Conservation (phyloP, 2,113 vertebrate genomes). For the Galbula dea region DNA sequence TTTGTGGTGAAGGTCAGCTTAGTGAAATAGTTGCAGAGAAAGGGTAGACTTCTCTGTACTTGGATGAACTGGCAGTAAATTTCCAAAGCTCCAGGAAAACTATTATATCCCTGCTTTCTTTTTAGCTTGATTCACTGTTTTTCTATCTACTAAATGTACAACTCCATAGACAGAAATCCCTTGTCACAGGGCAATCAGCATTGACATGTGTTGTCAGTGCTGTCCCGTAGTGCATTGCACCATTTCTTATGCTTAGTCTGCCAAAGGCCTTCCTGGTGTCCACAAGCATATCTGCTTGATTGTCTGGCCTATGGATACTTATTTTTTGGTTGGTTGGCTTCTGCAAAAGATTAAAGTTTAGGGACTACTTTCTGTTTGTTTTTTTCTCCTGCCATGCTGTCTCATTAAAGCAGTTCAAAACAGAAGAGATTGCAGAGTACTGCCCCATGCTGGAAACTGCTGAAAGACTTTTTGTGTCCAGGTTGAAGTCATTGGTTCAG, state of each 20-base stretch:
- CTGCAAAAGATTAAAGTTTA: not conserved
- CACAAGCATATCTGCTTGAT: not conserved
- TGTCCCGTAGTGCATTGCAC: rapidly evolving
- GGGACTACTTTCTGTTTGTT: not conserved
- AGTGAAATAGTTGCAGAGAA: not conserved
- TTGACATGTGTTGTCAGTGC: not conserved
- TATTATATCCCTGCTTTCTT: not conserved
- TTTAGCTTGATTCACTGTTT: not conserved
- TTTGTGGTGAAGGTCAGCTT: constrained; percentile 56
- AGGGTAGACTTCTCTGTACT: not conserved
- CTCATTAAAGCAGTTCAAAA: not conserved
- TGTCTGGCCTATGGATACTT: not conserved
- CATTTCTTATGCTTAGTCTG: not conserved
- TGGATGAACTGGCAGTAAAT: not conserved
- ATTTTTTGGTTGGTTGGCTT: not conserved
- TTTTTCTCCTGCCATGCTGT: not conserved
- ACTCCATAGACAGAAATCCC: not conserved
- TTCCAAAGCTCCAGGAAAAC: not conserved
- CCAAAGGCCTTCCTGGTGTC: not conserved
- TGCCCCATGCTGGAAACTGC: not conserved
- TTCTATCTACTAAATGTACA: not conserved
- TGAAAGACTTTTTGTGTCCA: not conserved
- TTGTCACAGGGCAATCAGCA: not conserved
- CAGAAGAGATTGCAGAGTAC: not conserved
- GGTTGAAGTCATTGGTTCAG: not conserved